phyloP scores from a whole-genome alignment of 2,797 vertebrate genomes.

The Pseudochaenichthys georgianus region DNA sequence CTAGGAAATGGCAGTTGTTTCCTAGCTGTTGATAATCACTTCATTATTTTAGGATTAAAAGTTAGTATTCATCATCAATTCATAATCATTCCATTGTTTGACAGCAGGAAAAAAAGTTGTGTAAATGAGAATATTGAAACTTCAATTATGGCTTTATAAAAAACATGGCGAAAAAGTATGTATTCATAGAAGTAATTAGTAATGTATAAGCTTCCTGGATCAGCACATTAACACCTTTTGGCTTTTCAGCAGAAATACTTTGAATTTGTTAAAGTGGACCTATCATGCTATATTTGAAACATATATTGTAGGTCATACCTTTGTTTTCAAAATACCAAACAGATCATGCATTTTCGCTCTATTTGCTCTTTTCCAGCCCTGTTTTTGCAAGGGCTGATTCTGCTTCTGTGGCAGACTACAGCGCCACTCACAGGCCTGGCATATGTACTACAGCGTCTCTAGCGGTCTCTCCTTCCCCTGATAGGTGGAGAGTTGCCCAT shows the following conservation, averaged over 20 bases:
- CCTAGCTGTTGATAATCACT: neutral
- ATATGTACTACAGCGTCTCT: too few species aligned
- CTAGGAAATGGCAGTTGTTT: neutral
- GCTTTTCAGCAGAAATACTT: neutral
- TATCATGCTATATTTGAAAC: too few species aligned
- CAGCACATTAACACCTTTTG: neutral
- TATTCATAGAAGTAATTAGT: neutral
- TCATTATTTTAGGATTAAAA: neutral
- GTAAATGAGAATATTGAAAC: neutral
- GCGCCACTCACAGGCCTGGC: too few species aligned
- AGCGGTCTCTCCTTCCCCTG: too few species aligned
- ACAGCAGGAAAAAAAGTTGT: too few species aligned
- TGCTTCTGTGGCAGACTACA: too few species aligned
- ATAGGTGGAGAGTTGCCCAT: too few species aligned
- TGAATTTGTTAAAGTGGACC: neutral
- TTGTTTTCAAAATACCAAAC: too few species aligned
- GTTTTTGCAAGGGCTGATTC: too few species aligned
- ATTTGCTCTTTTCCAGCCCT: too few species aligned
- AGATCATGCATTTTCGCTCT: too few species aligned
- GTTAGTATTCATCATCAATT: neutral
- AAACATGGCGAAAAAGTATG: neutral
- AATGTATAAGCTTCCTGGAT: constrained; percentile 1
- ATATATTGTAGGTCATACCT: too few species aligned
- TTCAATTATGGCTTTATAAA: neutral
- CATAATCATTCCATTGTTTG: neutral